Base-by-base conservation (phyloP, 2,888 invertebrate species). In the Dermolepida albohirtum region DNA sequence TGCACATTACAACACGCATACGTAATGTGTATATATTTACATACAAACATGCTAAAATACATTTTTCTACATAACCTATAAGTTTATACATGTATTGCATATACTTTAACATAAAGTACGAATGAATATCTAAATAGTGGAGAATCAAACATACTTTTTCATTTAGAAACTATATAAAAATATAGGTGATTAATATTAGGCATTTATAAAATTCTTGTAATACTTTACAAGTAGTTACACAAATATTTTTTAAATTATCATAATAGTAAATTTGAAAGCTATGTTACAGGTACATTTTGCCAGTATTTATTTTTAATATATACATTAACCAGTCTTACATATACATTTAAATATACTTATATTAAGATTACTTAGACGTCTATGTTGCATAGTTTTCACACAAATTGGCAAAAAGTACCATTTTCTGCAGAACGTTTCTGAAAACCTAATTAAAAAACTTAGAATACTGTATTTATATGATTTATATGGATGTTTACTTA, bases 91-190 rank as follows among this genome's bases (percentile, higher is more conserved):
- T 43, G 11, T 14, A 66, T 69, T 66, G 66, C 44, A 66, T 41
- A 62, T 69, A 69, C 69, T 69, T 69, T 69, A 69, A 69, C 69
- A 66, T 69, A 69, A 69, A 69, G 69, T 69, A 65, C 47, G 55
- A 52, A 51, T 40, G 39, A 43, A 57, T 16, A 22, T 49, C 49
- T 49, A 49, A 49, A 22, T 49, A 49, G 49, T 49, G 22, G 22
- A 22, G 49, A 49, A 49, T 49, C 49, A 49, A 49, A 49, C 22
- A 49, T 49, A 49, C 49, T 49, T 49, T 22, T 6, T 49, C 22
- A 39, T 16, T 62, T 22, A 40, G 17, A 16, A 62, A 47, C 34
- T 41, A 41, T 44, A 59, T 59, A 59, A 59, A 59, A 59, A 59
- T 47, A 44, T 59, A 57, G n/a, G 47, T 44, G 47, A 43, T 47